phyloP scores from a whole-genome alignment of 2,888 invertebrate genomes.

The Camponotus fellah region DNA sequence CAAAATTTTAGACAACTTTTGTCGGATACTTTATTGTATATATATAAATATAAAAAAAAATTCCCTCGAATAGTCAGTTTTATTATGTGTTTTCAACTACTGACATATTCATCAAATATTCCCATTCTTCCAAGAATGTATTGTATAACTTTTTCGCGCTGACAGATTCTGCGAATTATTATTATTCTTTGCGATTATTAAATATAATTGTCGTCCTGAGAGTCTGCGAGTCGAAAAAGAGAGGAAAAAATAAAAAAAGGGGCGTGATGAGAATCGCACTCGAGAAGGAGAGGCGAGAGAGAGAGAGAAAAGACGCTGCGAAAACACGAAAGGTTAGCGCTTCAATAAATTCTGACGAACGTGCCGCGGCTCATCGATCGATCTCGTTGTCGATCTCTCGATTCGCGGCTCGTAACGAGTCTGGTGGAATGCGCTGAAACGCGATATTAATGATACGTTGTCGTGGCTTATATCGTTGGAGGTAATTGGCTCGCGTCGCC shows the following conservation, averaged over 20 bases:
- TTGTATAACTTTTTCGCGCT: constrained; percentile 53
- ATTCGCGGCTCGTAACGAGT: constrained; percentile 29
- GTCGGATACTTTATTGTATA: background rate
- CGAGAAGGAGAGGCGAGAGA: constrained; percentile 20
- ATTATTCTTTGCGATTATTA: constrained; percentile 68
- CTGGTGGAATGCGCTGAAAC: constrained; percentile 57
- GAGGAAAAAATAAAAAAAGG: constrained; percentile 28
- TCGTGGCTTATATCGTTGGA: constrained; percentile 53
- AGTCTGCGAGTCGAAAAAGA: constrained; percentile 46
- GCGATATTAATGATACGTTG: constrained; percentile 68
- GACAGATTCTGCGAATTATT: constrained; percentile 36
- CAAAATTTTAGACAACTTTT: background rate
- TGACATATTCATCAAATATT: background rate
- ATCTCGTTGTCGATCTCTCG: constrained; percentile 58
- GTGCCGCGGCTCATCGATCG: constrained; percentile 46
- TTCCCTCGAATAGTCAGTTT: background rate
- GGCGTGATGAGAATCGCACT: constrained; percentile 42
- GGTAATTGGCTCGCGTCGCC: constrained; percentile 63
- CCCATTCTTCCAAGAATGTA: background rate
- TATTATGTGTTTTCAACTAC: background rate
- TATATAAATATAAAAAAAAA: background rate
- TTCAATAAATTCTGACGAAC: constrained; percentile 74
- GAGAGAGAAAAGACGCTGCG: constrained; percentile 48
- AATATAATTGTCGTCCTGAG: constrained; percentile 67
- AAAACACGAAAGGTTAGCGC: constrained; percentile 77